Percentiles rank a stretch among this genome's conserved stretches.
Conservation (phyloP, 2,113 vertebrate species). For the Oriolus oriolus region DNA sequence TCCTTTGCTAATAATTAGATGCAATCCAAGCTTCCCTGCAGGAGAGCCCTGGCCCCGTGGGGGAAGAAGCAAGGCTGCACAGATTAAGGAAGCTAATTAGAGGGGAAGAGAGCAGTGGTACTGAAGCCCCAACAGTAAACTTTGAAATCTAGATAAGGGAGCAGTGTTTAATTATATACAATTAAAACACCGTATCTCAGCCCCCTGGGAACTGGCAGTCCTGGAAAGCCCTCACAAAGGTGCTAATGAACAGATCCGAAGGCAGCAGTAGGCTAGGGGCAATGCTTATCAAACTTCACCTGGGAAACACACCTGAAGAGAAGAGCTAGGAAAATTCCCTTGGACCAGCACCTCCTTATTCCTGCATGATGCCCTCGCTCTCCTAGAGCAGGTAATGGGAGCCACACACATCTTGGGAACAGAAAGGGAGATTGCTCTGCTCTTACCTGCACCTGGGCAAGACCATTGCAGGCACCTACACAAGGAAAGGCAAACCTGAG, state of each 20-base stretch:
- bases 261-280: neutral
- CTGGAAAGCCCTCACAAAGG: neutral
- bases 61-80: slow-evolving; percentile 25
- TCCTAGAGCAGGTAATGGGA: neutral
- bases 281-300: neutral
- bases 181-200: slow-evolving; percentile 31
- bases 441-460: neutral
- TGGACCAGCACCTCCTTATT: neutral
- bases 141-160: slow-evolving; percentile 50
- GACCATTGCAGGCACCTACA: accelerated
- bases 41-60: neutral
- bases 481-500: neutral
- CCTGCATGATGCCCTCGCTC: neutral
- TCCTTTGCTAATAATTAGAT: slow-evolving; percentile 41
- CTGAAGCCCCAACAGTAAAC: slow-evolving; percentile 42
- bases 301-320: neutral
- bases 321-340: neutral
- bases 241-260: neutral
- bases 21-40: slow-evolving; percentile 4
- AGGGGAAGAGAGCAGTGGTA: neutral
- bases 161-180: slow-evolving; percentile 58
- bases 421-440: neutral
- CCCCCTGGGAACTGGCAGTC: neutral
- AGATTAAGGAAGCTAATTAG: slow-evolving; percentile 63
- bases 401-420: neutral